Percentiles rank a stretch among this genome's conserved stretches.
Evolutionary conservation across 2,797 vertebrate species (phyloP).

Genomic region (Pangasius mekongensis): DNA sequence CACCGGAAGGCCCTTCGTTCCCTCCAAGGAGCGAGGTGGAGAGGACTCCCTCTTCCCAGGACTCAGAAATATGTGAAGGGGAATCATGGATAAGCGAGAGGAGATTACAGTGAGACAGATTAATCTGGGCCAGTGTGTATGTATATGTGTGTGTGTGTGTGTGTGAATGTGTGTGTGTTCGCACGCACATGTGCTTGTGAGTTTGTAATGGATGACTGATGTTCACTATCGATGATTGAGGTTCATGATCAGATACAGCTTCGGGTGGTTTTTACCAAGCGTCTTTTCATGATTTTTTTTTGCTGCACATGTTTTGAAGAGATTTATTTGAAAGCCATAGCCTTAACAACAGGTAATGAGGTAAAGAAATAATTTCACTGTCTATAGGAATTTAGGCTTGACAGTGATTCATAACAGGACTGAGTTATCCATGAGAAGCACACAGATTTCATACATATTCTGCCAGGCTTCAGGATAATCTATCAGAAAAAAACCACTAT

Average conservation of each 20-base stretch:
- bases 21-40: constrained; percentile 13
- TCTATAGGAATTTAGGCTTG: constrained; percentile 9
- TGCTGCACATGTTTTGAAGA: constrained; percentile 48
- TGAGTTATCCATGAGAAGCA: constrained; percentile 29
- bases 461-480: constrained; percentile 29
- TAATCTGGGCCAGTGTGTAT: constrained; percentile 41
- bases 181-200: constrained; percentile 9
- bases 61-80: constrained; percentile 48
- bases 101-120: constrained; percentile 25
- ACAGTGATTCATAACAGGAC: background rate
- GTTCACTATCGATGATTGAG: constrained; percentile 50
- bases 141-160: constrained; percentile 16
- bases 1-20: constrained; percentile 17
- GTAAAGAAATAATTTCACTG: constrained; percentile 7
- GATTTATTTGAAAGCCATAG: constrained; percentile 54
- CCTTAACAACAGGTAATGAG: constrained; percentile 30
- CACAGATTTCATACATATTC: background rate
- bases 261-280: constrained; percentile 55
- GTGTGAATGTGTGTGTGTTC: constrained; percentile 29
- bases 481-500: constrained; percentile 35
- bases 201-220: constrained; percentile 21
- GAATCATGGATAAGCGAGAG: constrained; percentile 22
- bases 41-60: constrained; percentile 25
- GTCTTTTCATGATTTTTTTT: constrained; percentile 52
- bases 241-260: constrained; percentile 49